A percentile compares a stretch with the other conserved stretches of the same genome.
Evolutionary conservation across 2,113 vertebrate genomes (phyloP).

Genomic region (Garra rufa): DNA sequence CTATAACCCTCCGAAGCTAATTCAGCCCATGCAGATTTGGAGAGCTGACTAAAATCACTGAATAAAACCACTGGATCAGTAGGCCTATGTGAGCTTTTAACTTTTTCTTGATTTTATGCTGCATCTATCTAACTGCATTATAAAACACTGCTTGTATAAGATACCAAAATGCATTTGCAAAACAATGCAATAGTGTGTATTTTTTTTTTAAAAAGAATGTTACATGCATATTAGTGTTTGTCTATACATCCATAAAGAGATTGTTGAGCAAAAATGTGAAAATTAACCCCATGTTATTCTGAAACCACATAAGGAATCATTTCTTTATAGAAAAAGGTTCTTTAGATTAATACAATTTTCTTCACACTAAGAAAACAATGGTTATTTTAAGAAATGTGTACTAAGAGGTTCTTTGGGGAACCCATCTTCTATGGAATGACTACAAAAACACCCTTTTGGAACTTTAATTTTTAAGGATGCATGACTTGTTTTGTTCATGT

Average conservation of each 20-base stretch:
- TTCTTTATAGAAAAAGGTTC: no score
- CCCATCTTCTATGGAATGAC: no score
- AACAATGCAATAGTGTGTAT: background rate
- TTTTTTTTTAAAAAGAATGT: no score
- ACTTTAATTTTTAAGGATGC: no score
- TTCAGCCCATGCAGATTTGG: background rate
- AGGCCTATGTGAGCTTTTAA: background rate
- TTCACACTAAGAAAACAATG: no score
- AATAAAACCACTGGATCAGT: background rate
- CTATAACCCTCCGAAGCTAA: constrained; percentile 23
- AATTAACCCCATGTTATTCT: background rate
- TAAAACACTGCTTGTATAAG: background rate
- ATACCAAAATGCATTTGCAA: background rate
- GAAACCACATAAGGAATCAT: background rate
- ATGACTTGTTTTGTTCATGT: no score
- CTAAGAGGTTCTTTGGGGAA: no score
- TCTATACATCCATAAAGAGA: background rate
- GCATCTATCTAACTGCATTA: background rate
- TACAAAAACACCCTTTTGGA: no score
- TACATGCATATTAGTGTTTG: no score
- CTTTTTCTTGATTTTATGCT: background rate
- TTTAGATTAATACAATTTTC: no score
- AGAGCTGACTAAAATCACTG: background rate
- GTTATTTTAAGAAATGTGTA: no score
- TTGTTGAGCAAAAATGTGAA: background rate